Base-by-base conservation (phyloP, 2,113 vertebrate species). In the Hypomesus transpacificus region DNA sequence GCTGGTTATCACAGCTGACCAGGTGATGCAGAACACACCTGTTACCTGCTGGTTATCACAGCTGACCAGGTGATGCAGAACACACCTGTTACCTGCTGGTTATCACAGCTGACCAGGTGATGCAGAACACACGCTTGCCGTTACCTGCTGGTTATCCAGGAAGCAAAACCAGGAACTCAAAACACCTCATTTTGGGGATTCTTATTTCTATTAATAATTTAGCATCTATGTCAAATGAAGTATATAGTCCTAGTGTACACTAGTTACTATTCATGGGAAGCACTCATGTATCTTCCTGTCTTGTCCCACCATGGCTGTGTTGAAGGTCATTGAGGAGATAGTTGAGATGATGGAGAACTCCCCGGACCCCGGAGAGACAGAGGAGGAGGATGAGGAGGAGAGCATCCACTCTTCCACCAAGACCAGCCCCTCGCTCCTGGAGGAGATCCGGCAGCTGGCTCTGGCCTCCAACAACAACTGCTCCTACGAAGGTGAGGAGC, bases 271-370 rank as follows among this genome's bases (percentile, higher is more conserved):
- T 34, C 31, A 34, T 34, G 7, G 31, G 7, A 34, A 34, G 22
- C 66, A 61, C 62, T 74, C 22, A 16, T 17, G 4, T 53, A 73
- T 4, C 11, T 7, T 26, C 26, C 66, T 20, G 64, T 53, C 56
- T 58, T 57, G 31, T 65, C 9, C 57, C 18, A 22, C 51, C n/a
- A 57, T 52, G 24, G 24, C 24, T 66, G n/a, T 61, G 20, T 34
- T 21, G 5, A 84, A 97, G 95, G 95, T 97, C 51, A 97, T 97
- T 68, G 95, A 97, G 84, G 95, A 97, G 87, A 95, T 97, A 21
- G 95, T 94, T 14, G 95, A 96, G 84, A 97, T 97, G 95, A 97
- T 97, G 95, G 94, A 96, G 86, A 96, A 96, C 81, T 96, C 95
- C 11, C 95, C 95, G 0, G 95, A 97, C 78, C 95, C 95, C 0